These are phyloP conservation scores for Siniperca knerii DNA, from an alignment of 2,113 vertebrate species.

Conservation along the genomic window DNA sequence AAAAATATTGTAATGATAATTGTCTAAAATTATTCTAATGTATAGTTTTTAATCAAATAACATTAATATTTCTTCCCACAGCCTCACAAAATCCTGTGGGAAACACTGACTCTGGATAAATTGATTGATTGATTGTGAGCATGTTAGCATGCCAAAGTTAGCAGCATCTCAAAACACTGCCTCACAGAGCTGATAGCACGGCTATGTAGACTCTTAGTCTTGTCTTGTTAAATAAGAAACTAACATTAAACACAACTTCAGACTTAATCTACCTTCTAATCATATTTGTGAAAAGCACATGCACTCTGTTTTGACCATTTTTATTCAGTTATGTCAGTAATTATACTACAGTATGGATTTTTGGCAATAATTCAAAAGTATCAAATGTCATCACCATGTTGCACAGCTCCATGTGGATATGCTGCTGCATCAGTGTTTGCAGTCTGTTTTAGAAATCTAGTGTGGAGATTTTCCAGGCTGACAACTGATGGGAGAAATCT, in stretches of 20 bases:
- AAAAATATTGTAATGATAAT: no score
- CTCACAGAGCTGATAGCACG: neutral
- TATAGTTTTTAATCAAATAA: no score
- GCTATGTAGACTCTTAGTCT: neutral
- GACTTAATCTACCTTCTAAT: neutral
- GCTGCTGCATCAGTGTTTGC: neutral
- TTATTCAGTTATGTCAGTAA: neutral
- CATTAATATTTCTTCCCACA: no score
- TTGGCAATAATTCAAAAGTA: neutral
- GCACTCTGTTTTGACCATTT: neutral
- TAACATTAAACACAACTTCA: neutral
- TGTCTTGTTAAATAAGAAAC: neutral
- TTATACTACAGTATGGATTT: neutral
- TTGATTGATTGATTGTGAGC: neutral
- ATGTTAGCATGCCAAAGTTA: neutral
- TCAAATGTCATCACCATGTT: neutral
- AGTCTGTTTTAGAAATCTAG: conserved; percentile 22
- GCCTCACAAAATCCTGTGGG: no score
- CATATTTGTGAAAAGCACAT: neutral
- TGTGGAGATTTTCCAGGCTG: conserved; percentile 37
- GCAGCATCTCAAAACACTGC: neutral
- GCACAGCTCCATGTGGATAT: conserved; percentile 4
- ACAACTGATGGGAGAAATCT: conserved; percentile 26
- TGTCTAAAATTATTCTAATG: no score
- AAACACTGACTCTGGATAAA: neutral